Evolutionary conservation across 92 coral and sea anemone genomes (phyloP).

Genomic region (Phenganax marumi): DNA sequence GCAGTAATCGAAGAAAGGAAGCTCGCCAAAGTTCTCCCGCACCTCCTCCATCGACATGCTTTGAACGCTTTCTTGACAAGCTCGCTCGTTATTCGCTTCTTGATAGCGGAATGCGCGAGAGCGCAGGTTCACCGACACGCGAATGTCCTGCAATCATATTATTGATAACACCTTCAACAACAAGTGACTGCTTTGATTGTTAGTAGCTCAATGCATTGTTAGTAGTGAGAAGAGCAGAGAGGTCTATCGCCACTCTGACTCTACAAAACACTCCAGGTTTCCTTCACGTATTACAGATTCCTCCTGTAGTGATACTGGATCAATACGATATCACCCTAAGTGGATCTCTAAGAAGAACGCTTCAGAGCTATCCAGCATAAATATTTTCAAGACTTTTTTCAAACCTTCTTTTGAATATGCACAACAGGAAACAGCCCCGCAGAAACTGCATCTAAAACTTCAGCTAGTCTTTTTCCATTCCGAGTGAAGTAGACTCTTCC

Average conservation of each 20-base stretch:
- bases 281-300: not conserved
- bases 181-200: not conserved
- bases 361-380: not conserved
- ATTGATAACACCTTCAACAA: not conserved
- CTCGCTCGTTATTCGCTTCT: constrained; percentile 78
- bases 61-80: constrained; percentile 68
- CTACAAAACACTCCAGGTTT: too few species aligned
- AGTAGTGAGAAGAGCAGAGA: too few species aligned
- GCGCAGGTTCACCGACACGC: constrained; percentile 86
- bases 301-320: not conserved
- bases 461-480: constrained; percentile 77
- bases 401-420: constrained; percentile 91
- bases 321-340: not conserved
- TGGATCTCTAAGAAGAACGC: not conserved
- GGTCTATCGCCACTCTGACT: too few species aligned
- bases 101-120: constrained; percentile 72
- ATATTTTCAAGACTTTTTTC: not conserved
- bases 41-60: constrained; percentile 78
- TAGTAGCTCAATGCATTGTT: too few species aligned
- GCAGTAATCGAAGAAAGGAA: constrained; percentile 69
- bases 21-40: constrained; percentile 59
- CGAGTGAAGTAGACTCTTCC: constrained; percentile 84
- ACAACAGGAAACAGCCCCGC: constrained; percentile 89
- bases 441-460: constrained; percentile 65
- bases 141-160: constrained; percentile 64